Evolutionary conservation across 2,113 vertebrate genomes (phyloP), one percentile per base, ranked within the genome.

Genomic region (Gobius niger): DNA sequence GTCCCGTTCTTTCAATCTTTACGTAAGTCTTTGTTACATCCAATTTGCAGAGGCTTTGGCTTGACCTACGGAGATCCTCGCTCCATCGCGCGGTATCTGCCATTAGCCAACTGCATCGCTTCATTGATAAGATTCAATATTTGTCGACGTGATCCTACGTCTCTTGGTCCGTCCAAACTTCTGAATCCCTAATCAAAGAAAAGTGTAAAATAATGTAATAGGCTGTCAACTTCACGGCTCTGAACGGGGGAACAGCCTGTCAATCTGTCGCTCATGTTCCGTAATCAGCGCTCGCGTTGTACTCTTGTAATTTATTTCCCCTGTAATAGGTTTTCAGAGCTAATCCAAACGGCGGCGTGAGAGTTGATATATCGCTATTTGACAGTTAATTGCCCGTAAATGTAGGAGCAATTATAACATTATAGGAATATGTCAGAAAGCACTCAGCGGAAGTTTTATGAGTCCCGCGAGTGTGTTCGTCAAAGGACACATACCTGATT

Each of bases 61-160:
- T 90, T 80, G 85, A 76, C 81, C 84, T 88, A 65, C 83, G 80
- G 61, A 68, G 81, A 87, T 85, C 83, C 87, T 81, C 87, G 86
- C 50, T 66, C 78, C 90, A 90, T 91, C 89, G 89, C 12, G 77
- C 71, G 88, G 91, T 90, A 92, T 89, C 87, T 85, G 82, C 79
- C 87, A 89, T 91, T 92, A 89, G 85, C 85, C 73, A 82, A 89
- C 81, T 7, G 10, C 2, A 46, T 52, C 14, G 16, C 8, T 52
- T 16, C 50, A 52, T 16, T 13, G 53, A 40, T 34, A 56, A 56
- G 24, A 40, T 14, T 14, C 12, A 57, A 57, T 40, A 57, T 57
- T 57, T 57, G 54, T 6, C 19, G 0, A 7, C 7, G 54, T 57
- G 40, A 57, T 57, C 54, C 52, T 12, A 3, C 4, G 52, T 24